phyloP scores from a whole-genome alignment of 1,140 invertebrate species.

The Helicorthomorpha holstii region DNA sequence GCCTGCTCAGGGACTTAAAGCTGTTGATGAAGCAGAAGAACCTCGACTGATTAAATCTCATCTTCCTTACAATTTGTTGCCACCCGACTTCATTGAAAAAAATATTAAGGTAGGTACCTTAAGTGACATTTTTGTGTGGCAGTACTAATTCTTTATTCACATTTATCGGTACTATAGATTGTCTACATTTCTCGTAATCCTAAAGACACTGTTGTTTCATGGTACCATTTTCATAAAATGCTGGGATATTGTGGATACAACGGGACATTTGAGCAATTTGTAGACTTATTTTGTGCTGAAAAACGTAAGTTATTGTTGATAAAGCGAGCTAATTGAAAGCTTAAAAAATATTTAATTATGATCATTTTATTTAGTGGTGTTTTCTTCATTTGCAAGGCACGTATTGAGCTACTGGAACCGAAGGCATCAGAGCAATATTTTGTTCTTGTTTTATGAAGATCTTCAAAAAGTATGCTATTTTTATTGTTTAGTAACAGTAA shows the following conservation, averaged over 20 bases:
- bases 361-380: neutral
- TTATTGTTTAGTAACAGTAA: neutral
- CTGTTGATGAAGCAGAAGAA: neutral
- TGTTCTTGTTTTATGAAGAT: slow-evolving; percentile 67
- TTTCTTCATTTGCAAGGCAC: slow-evolving; percentile 49
- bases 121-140: neutral
- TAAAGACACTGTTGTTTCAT: slow-evolving; percentile 7
- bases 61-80: neutral
- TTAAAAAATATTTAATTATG: neutral
- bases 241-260: neutral
- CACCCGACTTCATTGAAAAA: neutral
- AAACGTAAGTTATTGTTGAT: neutral
- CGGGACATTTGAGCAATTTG: neutral
- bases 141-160: neutral
- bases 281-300: neutral
- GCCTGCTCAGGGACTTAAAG: neutral
- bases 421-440: slow-evolving; percentile 43
- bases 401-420: slow-evolving; percentile 50
- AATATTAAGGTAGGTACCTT: neutral
- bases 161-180: neutral
- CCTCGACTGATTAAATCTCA: neutral
- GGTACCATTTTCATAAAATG: neutral
- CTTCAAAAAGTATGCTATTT: slow-evolving; percentile 36
- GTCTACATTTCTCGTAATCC: neutral
- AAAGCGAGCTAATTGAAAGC: too few relatives aligned